Conservation (phyloP, 2,888 invertebrate genomes). For the Brachypalpus laphriformis region DNA sequence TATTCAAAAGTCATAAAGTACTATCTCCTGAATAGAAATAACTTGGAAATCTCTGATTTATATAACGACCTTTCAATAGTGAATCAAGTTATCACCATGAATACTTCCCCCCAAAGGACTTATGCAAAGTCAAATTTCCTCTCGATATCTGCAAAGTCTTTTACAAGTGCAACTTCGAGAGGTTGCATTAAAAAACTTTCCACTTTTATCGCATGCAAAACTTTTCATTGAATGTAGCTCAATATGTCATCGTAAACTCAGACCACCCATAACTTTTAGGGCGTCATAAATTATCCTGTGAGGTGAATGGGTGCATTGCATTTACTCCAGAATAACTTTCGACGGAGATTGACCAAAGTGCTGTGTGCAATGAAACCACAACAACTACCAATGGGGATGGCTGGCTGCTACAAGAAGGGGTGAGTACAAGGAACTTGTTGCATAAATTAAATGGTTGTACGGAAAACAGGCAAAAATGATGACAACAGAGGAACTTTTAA, state of each 20-base stretch:
- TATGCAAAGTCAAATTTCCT: background rate
- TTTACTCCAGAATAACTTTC: background rate
- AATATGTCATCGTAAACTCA: constrained; percentile 47
- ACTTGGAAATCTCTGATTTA: background rate
- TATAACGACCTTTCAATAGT: background rate
- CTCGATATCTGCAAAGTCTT: background rate
- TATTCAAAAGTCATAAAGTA: background rate
- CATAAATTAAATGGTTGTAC: constrained; percentile 51
- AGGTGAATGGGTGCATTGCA: background rate
- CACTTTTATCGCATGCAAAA: constrained; percentile 33
- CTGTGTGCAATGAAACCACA: constrained; percentile 1
- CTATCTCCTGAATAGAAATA: background rate
- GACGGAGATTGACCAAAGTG: constrained; percentile 3
- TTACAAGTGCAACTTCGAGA: background rate
- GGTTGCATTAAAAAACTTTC: constrained; percentile 4
- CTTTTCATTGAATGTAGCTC: constrained; percentile 27
- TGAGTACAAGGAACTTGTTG: constrained; percentile 43
- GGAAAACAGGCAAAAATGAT: no score
- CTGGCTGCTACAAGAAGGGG: background rate
- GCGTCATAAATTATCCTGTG: constrained; percentile 24
- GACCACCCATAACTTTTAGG: constrained; percentile 31
- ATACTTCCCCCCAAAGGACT: background rate
- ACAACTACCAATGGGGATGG: background rate
- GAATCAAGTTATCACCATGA: background rate
- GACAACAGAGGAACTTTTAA: background rate